A percentile compares a stretch with the other conserved stretches of the same genome.
Conservation (phyloP, 2,797 vertebrate genomes). For the Premnoplex brunnescens region DNA sequence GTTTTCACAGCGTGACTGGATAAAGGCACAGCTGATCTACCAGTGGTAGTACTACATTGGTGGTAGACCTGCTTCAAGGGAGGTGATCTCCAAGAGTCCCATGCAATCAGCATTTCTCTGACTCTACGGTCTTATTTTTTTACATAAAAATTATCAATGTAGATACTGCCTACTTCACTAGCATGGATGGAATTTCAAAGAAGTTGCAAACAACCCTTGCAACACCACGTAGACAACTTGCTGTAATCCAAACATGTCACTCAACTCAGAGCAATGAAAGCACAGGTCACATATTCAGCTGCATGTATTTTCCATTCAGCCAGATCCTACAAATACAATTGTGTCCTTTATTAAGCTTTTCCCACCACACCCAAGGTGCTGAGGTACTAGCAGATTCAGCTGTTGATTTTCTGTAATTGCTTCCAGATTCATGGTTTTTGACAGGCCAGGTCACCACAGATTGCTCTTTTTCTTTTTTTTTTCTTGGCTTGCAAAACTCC, state of each 20-base stretch:
- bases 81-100: background rate
- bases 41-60: background rate
- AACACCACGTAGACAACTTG: accelerated
- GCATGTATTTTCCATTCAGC: background rate
- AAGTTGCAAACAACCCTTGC: background rate
- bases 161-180: background rate
- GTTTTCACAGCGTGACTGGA: background rate
- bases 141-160: accelerated
- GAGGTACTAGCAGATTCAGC: background rate
- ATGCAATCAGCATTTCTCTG: background rate
- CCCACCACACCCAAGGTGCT: background rate
- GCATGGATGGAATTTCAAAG: background rate
- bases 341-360: background rate
- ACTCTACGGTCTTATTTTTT: background rate
- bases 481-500: background rate
- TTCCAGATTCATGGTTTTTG: background rate
- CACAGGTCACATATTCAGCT: background rate
- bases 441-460: background rate
- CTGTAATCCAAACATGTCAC: background rate
- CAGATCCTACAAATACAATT: background rate
- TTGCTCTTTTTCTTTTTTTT: background rate
- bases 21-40: background rate
- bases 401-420: background rate
- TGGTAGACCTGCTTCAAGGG: accelerated
- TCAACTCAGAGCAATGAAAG: background rate